Conservation (phyloP, 1,140 invertebrate species). For the Pollicipes pollicipes region DNA sequence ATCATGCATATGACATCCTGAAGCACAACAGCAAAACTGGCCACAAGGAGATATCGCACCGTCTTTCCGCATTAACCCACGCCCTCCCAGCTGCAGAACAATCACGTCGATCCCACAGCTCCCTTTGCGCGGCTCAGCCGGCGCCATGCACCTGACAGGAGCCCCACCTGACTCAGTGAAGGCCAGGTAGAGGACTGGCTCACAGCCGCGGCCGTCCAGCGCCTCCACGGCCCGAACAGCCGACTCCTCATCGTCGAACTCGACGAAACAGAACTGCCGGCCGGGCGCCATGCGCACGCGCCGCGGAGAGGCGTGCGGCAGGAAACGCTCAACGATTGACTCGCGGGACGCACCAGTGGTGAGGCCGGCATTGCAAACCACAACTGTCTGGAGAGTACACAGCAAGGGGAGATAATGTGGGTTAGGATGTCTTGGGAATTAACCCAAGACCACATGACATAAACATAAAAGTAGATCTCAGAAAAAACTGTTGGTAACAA, state of each 20-base stretch:
- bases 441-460: too few species aligned
- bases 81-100: too few species aligned
- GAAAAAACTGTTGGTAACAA: too few species aligned
- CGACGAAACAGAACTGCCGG: slow-evolving; percentile 58
- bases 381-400: slow-evolving; percentile 22
- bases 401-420: not conserved
- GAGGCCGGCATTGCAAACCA: slow-evolving; percentile 55
- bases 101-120: too few species aligned
- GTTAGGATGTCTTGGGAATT: not conserved
- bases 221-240: slow-evolving; percentile 32
- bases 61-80: too few species aligned
- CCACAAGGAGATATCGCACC: too few species aligned
- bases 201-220: slow-evolving; percentile 34
- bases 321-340: slow-evolving; percentile 34
- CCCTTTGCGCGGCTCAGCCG: too few species aligned
- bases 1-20: too few species aligned
- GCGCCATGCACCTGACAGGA: too few species aligned
- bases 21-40: too few species aligned
- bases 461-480: too few species aligned
- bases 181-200: slow-evolving; percentile 41
- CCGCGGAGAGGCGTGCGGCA: slow-evolving; percentile 31
- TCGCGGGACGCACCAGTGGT: slow-evolving; percentile 47
- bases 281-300: slow-evolving; percentile 43
- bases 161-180: slow-evolving; percentile 38
- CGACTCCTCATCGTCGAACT: slow-evolving; percentile 31